Evolutionary conservation across 2,113 vertebrate species (phyloP), one percentile per base, ranked within the genome.

Genomic region (Mixornis gularis): DNA sequence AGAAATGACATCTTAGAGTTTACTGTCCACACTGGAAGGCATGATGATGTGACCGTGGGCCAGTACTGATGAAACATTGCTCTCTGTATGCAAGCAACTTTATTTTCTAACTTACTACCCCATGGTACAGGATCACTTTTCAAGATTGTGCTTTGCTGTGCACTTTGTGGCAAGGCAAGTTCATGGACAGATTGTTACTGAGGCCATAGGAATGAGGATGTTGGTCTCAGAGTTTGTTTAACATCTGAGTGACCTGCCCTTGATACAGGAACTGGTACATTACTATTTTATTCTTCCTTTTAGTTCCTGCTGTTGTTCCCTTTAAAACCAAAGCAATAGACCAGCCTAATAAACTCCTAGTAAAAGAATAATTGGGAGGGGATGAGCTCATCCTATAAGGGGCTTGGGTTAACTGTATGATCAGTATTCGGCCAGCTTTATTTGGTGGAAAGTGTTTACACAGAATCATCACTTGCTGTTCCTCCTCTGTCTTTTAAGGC

Each of bases 141-240:
- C 91, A 84, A 48, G 73, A 83, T 77, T 95, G 60, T 92, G 89
- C 93, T 94, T 94, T 78, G 83, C 83, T 95, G 15, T 52, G 80
- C 26, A 7, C 19, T 95, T 92, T 90, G 94, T 81, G 93, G 80
- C 53, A 40, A 71, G 86, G 77, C 48, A 17, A 51, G 56, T 78
- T 94, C 43, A 22, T 56, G 60, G 60, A 17, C 27, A 40, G 77
- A 70, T 55, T 66, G 46, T 94, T 51, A 43, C 30, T 46, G 89
- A 63, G 78, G 36, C 73, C 40, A 11, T 51, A 78, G 84, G 93
- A 94, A 95, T 93, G 84, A 93, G 80, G 72, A 86, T 93, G 65
- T 60, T 94, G 80, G n/a, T 89, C 52, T 86, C n/a, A 8, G 69
- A 80, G 71, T 85, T 85, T 12, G 1, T 78, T 87, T 91, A 76